Conservation (phyloP, 2,113 vertebrate species). For the Microcebus jonahi region DNA sequence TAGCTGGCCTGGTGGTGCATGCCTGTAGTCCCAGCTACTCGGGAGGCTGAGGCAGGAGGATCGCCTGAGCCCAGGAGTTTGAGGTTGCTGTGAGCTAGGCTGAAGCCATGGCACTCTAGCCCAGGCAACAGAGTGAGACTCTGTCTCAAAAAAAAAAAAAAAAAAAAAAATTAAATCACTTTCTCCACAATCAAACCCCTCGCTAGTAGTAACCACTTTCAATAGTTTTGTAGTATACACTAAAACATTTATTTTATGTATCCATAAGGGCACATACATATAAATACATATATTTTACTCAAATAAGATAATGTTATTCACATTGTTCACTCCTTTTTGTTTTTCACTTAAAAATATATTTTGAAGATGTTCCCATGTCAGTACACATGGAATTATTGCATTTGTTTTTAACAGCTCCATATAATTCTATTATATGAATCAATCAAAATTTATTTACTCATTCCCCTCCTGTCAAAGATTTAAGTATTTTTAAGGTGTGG, state of each 20-base stretch:
- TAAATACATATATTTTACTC: neutral
- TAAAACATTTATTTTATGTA: neutral
- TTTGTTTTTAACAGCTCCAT: neutral
- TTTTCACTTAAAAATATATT: constrained; percentile 11
- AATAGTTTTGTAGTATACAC: neutral
- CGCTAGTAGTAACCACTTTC: neutral
- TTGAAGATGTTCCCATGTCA: neutral
- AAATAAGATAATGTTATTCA: neutral
- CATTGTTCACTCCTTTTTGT: neutral
- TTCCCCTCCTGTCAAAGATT: neutral
- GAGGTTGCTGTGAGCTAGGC: too few species aligned
- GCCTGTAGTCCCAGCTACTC: too few species aligned
- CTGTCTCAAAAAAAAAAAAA: too few species aligned
- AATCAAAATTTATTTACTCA: neutral
- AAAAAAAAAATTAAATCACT: neutral
- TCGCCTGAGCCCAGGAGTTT: too few species aligned
- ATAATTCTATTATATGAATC: neutral
- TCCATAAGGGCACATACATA: neutral
- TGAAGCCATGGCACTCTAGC: too few species aligned
- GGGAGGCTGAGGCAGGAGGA: too few species aligned
- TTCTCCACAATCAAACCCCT: neutral
- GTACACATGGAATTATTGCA: neutral
- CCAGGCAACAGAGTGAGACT: too few species aligned
- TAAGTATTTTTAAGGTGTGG: neutral
- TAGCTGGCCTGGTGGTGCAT: too few species aligned